Base-by-base conservation (phyloP, 2,113 vertebrate species). In the Corythoichthys intestinalis region DNA sequence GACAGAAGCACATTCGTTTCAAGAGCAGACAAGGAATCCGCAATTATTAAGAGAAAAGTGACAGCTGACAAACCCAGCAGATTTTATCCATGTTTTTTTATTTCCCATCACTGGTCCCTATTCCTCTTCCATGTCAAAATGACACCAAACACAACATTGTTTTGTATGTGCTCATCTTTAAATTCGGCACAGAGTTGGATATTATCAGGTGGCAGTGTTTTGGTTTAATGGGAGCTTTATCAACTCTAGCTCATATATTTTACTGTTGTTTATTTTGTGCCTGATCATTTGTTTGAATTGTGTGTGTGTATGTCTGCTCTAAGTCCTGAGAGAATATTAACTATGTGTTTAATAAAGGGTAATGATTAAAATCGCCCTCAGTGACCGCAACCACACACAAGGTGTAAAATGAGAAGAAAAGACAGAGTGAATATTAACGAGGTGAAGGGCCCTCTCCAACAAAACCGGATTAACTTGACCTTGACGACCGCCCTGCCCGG, bases 261-360 rank as follows among this genome's bases (percentile, higher is more conserved):
- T 70, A 75, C 67, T 71, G 75, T 58, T 74, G 79, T 66, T 4
- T 46, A 47, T 72, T 65, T 75, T 62, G 65, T 73, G 38, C 69
- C 56, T 69, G 62, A 65, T 10, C 11, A 14, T 47, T 41, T 52
- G 65, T 39, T 20, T 48, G 61, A 66, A 49, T 74, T 65, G 15
- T 17, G 56, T 46, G 41, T 44, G 60, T 38, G 35, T 46, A 44
- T 72, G 41, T 65, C 8, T 77, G 59, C 77, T 68, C 50, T 50
- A 77, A 65, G 53, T 74, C 84, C 79, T 71, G 59, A 85, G 71
- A 72, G 78, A 88, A 90, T 83, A 84, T 82, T 75, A 87, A 85
- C 72, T 69, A 68, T 75, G 66, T 72, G 65, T 79, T 87, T 82
- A 79, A 84, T 83, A 80, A 85, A 81, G 66, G 82, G 73, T 59